These are phyloP conservation scores for Rhyacichthys aspro DNA, from an alignment of 2,797 vertebrate species.

Conservation along the genomic window DNA sequence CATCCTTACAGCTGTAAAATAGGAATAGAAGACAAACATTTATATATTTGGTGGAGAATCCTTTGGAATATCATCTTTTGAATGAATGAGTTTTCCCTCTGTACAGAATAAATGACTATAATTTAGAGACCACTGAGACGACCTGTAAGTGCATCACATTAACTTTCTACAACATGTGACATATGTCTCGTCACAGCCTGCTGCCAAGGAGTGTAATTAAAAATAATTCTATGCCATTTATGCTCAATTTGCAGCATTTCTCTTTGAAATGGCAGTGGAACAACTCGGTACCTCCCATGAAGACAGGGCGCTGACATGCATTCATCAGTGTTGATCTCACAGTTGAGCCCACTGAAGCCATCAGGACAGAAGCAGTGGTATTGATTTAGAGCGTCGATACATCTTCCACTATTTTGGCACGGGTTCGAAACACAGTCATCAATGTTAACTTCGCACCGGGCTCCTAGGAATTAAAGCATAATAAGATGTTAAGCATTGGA, in stretches of 20 bases:
- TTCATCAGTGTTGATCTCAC: slow-evolving; percentile 83
- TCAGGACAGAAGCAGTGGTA: slow-evolving; percentile 80
- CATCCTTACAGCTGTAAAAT: slow-evolving; percentile 82
- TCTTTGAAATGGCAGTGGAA: slow-evolving; percentile 58
- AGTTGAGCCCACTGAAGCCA: slow-evolving; percentile 80
- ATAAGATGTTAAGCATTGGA: slow-evolving; percentile 20
- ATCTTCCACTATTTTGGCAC: slow-evolving; percentile 81
- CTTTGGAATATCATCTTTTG: slow-evolving; percentile 17
- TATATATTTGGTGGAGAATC: slow-evolving; percentile 13
- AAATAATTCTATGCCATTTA: slow-evolving; percentile 69
- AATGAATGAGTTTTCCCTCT: slow-evolving; percentile 48
- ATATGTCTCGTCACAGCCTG: slow-evolving; percentile 71
- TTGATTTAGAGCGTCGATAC: slow-evolving; percentile 75
- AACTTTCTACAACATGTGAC: slow-evolving; percentile 70
- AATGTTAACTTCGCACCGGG: slow-evolving; percentile 77
- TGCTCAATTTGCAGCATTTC: slow-evolving; percentile 60
- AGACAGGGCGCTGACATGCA: slow-evolving; percentile 85
- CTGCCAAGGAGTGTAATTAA: slow-evolving; percentile 70
- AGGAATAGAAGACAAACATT: slow-evolving; percentile 10
- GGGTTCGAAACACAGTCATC: slow-evolving; percentile 82
- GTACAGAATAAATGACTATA: slow-evolving; percentile 73
- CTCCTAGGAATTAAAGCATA: slow-evolving; percentile 69
- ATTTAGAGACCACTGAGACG: slow-evolving; percentile 73
- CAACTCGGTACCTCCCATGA: slow-evolving; percentile 81
- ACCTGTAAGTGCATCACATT: slow-evolving; percentile 69